Base-by-base conservation (phyloP, 2,797 vertebrate genomes). In the Siniperca obscura region DNA sequence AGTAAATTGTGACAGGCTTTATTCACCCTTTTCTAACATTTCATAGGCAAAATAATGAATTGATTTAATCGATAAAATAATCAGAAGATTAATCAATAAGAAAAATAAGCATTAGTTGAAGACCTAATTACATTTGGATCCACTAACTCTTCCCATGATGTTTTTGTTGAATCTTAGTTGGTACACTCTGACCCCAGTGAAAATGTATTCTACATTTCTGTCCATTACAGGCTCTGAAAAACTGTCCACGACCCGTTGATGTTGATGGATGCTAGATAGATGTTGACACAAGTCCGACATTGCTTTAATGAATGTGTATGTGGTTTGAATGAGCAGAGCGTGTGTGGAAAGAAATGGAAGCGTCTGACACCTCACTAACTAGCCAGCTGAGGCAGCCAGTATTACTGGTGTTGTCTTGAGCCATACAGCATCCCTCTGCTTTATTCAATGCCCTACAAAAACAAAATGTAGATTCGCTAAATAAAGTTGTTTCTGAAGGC, bases 361-460 rank as follows among this genome's bases (percentile, higher is more conserved):
- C 7, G 9, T 61, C 9, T 72, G 86, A 84, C 88, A 86, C 14
- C 30, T 78, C 68, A 38, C 80, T 76, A 78, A 86, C 77, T 65
- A 86, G 82, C 88, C 87, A 90, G 88, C 87, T 84, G 88, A 91
- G 84, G 66, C 86, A 81, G 80, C 66, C 78, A n/a, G 69, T 87
- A 84, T 90, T 88, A 71, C 76, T 85, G 44, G 46, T 75, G 70
- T 53, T 42, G 87, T 90, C 84, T 77, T 16, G 66, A 83, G 90
- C 85, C 78, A 70, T 1, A 0, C 87, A 84, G 82, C 80, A 91
- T 89, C 91, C 80, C 87, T 82, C 93, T 67, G 85, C 92, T 94
- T 53, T 69, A 89, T 70, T 92, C 82, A 70, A 34, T 87, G 76
- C 82, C 93, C 87, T 87, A 52, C 21, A 69, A 76, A 72, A 72